Percentiles rank a stretch among this genome's conserved stretches.
These are phyloP conservation scores for Melieria picta DNA, from an alignment of 2,888 invertebrate genomes.

Conservation along the genomic window DNA sequence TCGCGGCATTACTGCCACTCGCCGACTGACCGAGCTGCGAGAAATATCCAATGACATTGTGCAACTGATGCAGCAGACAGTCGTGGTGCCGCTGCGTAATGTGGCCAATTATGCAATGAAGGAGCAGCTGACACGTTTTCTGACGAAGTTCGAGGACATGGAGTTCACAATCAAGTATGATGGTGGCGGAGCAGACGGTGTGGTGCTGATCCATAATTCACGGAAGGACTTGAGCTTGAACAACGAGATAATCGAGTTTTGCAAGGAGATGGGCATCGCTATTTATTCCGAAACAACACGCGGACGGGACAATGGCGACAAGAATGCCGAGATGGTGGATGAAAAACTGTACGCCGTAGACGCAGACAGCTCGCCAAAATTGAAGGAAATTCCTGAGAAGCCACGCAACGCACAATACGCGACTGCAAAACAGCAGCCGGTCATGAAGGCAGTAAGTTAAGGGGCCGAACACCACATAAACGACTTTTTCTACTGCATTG, in stretches of 20 bases:
- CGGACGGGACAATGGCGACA: neutral
- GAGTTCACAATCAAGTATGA: constrained; percentile 39
- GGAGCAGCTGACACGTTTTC: constrained; percentile 29
- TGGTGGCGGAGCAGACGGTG: constrained; percentile 17
- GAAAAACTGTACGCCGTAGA: constrained; percentile 12
- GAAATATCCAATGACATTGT: constrained; percentile 42
- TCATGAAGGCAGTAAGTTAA: constrained; percentile 38
- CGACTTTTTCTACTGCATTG: neutral
- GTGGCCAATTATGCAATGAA: constrained; percentile 35
- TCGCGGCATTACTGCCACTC: constrained; percentile 39
- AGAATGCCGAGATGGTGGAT: neutral
- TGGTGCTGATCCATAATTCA: constrained; percentile 17
- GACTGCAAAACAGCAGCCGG: constrained; percentile 28
- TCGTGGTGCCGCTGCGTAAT: constrained; percentile 29
- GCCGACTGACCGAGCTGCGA: constrained; percentile 42
- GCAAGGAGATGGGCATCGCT: constrained; percentile 7
- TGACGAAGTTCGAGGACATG: constrained; percentile 40
- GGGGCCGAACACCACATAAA: neutral
- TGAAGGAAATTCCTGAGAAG: neutral
- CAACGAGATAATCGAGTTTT: constrained; percentile 35
- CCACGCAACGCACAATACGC: neutral
- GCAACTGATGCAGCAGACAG: constrained; percentile 37
- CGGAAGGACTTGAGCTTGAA: constrained; percentile 39
- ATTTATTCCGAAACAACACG: constrained; percentile 10
- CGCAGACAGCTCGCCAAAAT: constrained; percentile 6